Base-by-base conservation (phyloP, 2,113 vertebrate genomes). In the Hippocampus abdominalis region DNA sequence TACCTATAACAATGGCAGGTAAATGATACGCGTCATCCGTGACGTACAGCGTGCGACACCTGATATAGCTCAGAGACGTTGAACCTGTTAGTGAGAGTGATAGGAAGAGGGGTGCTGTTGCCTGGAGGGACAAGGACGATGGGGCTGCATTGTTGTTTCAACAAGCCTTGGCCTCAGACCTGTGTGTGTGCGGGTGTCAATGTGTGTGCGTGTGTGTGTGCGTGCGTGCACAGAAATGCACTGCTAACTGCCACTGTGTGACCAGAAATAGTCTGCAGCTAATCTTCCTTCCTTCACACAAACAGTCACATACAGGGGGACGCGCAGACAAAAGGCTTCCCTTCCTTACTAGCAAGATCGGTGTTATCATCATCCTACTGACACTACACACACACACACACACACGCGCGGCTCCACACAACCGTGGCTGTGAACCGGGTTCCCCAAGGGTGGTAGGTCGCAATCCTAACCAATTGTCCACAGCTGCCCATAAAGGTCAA, bases 271-370 rank as follows among this genome's bases (percentile, higher is more conserved):
- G 72, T 40, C 61, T 0, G 9, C 29, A 1, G 32, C 70, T 83
- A 73, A 86, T 84, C 83, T 88, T 83, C 83, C 85, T 89, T 88
- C 85, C 87, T 79, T 69, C 29, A 46, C 61, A 23, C 75, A 88
- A 86, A 87, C 74, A 84, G 49, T 56, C 5, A 0, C 48, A 49
- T 69, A 69, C n/a, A n/a, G 25, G 0, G 71, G 68, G 40, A 72
- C 51, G 54, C 8, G 15, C 54, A 48, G 62, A 76, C 32, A 70
- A 62, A 68, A 2, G 32, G 39, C 64, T 68, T 77, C 57, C 69
- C 57, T 73, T 87, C 46, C 75, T 64, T 54, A 44, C 60, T 75
- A 80, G 68, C 68, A 66, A 83, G 75, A 87, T 74, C 10, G 79
- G 81, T 81, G 71, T 80, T 70, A 74, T 75, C 78, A 66, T 86